Conservation (phyloP, 1,140 invertebrate species). For the Dendrolimus kikuchii region DNA sequence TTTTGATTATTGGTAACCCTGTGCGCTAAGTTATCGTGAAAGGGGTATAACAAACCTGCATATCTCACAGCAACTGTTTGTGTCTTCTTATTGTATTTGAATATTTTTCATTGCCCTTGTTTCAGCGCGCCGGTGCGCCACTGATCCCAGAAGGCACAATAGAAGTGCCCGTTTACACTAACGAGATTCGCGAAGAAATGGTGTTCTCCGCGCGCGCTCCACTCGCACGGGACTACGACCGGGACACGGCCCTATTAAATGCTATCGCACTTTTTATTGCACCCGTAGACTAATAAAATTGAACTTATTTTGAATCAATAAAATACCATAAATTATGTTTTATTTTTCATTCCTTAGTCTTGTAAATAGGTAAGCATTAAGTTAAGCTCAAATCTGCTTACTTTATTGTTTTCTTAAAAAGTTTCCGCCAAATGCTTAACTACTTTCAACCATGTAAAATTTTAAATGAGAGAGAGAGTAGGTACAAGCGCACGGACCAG, state of each 20-base stretch:
- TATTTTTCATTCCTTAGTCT: too few species aligned
- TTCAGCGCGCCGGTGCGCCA: constrained; percentile 7
- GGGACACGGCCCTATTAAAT: constrained; percentile 30
- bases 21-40: too few species aligned
- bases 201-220: constrained; percentile 26
- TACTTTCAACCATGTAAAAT: too few species aligned
- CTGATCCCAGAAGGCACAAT: constrained; percentile 10
- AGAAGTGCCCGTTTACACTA: constrained; percentile 30
- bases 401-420: neutral
- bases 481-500: too few species aligned
- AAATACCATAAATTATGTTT: too few species aligned
- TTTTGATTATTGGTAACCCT: too few species aligned
- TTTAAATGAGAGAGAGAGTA: too few species aligned
- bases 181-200: constrained; percentile 20
- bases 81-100: too few species aligned
- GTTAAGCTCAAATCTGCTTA: neutral
- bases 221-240: constrained; percentile 22
- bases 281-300: constrained; percentile 14
- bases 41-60: too few species aligned
- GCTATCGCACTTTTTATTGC: constrained; percentile 40
- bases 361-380: neutral
- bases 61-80: too few species aligned
- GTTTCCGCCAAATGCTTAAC: too few species aligned
- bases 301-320: too few species aligned
- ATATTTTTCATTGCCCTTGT: neutral